phyloP scores from a whole-genome alignment of 1,140 invertebrate species.

The Drosophila jambulina region DNA sequence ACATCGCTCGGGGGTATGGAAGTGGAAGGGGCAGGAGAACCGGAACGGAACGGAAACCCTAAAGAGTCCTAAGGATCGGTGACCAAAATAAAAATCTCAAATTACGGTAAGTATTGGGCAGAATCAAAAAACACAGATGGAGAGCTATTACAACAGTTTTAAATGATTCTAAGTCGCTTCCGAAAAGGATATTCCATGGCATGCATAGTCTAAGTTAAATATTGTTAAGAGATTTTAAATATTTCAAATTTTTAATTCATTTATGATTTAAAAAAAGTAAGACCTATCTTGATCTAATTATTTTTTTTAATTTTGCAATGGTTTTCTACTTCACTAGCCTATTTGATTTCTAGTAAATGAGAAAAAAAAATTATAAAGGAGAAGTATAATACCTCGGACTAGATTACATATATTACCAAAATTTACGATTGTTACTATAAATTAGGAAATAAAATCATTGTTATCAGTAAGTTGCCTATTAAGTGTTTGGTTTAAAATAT shows the following conservation, averaged over 20 bases:
- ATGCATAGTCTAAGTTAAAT: not conserved
- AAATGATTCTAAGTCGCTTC: not conserved
- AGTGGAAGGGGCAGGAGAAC: conserved; percentile 1
- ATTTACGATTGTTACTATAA: not conserved
- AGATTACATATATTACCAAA: too few relatives aligned
- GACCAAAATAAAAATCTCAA: conserved; percentile 51
- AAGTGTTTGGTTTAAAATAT: not conserved
- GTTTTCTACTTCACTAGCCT: not conserved
- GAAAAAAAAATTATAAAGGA: too few relatives aligned
- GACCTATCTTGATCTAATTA: not conserved
- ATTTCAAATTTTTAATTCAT: not conserved
- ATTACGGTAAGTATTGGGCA: conserved; percentile 6
- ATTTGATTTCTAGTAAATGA: too few relatives aligned
- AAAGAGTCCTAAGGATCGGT: conserved; percentile 16
- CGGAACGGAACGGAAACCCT: conserved; percentile 46
- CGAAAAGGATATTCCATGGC: not conserved
- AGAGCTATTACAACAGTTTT: not conserved
- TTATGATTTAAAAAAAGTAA: not conserved
- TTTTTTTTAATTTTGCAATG: not conserved
- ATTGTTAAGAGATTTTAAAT: too few relatives aligned
- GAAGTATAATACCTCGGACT: too few relatives aligned
- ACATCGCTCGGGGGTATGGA: conserved; percentile 37
- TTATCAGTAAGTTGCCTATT: not conserved
- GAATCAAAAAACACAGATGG: conserved; percentile 8
- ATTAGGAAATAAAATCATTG: not conserved